phyloP scores from a whole-genome alignment of 2,113 vertebrate species.

The Leptobrachium ailaonicum region DNA sequence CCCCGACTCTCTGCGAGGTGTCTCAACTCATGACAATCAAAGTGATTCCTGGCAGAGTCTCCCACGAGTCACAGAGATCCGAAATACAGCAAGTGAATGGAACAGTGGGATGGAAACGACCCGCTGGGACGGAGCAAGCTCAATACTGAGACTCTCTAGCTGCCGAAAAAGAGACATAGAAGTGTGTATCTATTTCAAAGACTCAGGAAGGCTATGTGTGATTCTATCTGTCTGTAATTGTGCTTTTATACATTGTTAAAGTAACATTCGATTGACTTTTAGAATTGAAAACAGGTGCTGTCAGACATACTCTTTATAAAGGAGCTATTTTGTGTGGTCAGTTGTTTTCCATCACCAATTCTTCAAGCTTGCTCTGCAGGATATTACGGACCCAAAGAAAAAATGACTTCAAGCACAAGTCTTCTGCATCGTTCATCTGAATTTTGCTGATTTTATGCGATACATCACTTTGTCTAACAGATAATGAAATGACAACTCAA shows the following conservation, averaged over 20 bases:
- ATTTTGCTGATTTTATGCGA: too few species aligned
- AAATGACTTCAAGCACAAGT: too few species aligned
- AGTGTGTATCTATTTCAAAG: background rate
- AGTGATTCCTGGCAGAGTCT: slow-evolving; percentile 7
- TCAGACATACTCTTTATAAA: too few species aligned
- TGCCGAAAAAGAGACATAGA: background rate
- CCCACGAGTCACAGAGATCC: slow-evolving; percentile 1
- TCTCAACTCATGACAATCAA: slow-evolving; percentile 41
- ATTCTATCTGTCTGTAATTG: background rate
- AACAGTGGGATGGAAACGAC: slow-evolving; percentile 13
- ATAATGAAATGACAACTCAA: too few species aligned
- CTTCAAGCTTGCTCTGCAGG: too few species aligned
- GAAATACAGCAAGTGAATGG: slow-evolving; percentile 13
- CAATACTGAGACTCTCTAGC: slow-evolving; percentile 12
- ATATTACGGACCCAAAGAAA: too few species aligned
- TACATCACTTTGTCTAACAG: too few species aligned
- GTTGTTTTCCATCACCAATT: too few species aligned
- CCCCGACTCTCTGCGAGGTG: slow-evolving; percentile 25
- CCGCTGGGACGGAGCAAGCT: slow-evolving; percentile 16
- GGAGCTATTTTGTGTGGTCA: too few species aligned
- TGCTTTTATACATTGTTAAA: background rate
- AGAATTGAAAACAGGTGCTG: background rate
- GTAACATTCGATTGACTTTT: background rate
- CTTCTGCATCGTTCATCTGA: too few species aligned
- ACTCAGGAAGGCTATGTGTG: background rate